A percentile compares a stretch with the other conserved stretches of the same genome.
These are phyloP conservation scores for Tachina lurida DNA, from an alignment of 2,888 invertebrate species.

Conservation along the genomic window DNA sequence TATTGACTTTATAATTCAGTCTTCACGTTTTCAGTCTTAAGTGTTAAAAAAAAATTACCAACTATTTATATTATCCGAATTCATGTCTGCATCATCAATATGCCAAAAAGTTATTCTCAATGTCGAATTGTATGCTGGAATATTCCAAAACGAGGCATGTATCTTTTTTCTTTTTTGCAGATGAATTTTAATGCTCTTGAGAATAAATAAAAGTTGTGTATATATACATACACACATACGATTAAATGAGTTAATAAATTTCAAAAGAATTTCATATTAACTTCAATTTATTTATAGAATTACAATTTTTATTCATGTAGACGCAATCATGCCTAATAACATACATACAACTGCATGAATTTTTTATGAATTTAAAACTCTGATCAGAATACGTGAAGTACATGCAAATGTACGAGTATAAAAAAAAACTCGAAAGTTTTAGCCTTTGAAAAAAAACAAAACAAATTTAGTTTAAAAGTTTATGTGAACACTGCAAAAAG, in stretches of 20 bases:
- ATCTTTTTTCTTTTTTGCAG: conserved; percentile 19
- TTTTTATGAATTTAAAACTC: conserved; percentile 26
- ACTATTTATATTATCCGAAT: neutral
- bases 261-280: conserved; percentile 57
- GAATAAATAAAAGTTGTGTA: conserved; percentile 18
- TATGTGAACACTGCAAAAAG: neutral
- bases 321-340: neutral
- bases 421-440: neutral
- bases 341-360: neutral
- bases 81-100: neutral
- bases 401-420: too few species aligned
- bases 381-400: conserved; percentile 16
- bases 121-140: neutral
- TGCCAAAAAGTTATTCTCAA: neutral
- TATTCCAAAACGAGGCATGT: neutral
- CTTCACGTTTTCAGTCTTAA: too few species aligned
- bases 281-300: conserved; percentile 26
- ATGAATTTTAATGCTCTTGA: conserved; percentile 59
- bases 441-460: neutral
- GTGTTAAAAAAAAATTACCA: too few species aligned
- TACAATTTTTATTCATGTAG: neutral
- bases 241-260: conserved; percentile 54
- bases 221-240: neutral
- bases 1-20: too few species aligned
- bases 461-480: neutral